Evolutionary conservation across 2,888 invertebrate species (phyloP).

Genomic region (Mesorhabditis sp.): DNA sequence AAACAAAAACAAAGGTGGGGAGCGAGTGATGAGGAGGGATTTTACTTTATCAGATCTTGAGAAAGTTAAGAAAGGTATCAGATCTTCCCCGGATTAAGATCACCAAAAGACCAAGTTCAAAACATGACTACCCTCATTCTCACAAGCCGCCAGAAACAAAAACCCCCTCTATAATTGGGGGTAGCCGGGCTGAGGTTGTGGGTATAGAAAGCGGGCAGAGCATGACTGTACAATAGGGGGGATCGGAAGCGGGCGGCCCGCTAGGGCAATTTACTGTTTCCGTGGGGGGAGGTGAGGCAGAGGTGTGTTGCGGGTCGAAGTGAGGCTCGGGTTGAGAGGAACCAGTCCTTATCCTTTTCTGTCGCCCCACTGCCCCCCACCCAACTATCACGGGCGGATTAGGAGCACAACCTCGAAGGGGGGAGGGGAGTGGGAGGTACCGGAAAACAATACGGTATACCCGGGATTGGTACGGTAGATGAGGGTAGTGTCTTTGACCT

Average conservation of each 20-base stretch:
- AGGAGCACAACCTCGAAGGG: neutral
- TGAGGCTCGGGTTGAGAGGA: neutral
- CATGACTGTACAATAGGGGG: neutral
- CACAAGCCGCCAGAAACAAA: too few species aligned
- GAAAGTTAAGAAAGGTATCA: too few species aligned
- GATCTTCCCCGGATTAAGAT: too few species aligned
- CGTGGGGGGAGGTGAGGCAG: neutral
- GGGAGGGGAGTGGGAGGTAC: neutral
- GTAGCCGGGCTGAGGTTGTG: too few species aligned
- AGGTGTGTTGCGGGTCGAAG: neutral
- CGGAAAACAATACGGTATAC: conserved; percentile 1
- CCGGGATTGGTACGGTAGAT: neutral
- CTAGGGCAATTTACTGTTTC: conserved; percentile 2
- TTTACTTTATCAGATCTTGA: too few species aligned
- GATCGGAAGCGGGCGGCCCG: neutral
- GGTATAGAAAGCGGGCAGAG: neutral
- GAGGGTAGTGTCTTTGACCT: neutral
- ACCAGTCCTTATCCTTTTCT: conserved; percentile 2
- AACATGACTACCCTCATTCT: too few species aligned
- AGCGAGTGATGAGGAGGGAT: too few species aligned
- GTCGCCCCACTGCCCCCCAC: neutral
- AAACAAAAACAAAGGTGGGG: too few species aligned
- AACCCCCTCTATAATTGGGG: too few species aligned
- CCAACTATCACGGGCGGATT: neutral
- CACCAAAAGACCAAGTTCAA: too few species aligned